These are phyloP conservation scores for Anniella stebbinsi DNA, from an alignment of 2,797 vertebrate genomes.

Conservation along the genomic window DNA sequence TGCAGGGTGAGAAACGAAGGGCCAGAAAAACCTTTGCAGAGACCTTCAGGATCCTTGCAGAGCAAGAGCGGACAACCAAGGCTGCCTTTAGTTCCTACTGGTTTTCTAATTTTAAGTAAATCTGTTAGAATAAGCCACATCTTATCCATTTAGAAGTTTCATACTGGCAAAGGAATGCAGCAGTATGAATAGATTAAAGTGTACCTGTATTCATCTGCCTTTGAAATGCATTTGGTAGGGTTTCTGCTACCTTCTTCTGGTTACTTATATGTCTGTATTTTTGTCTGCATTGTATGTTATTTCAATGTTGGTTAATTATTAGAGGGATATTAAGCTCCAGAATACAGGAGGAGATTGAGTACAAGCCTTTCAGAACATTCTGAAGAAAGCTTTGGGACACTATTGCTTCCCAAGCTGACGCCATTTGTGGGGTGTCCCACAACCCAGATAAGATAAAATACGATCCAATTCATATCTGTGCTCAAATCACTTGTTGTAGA, in stretches of 20 bases:
- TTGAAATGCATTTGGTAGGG: conserved; percentile 37
- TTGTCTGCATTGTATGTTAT: conserved; percentile 30
- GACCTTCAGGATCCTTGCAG: background rate
- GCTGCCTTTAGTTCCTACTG: background rate
- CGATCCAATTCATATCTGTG: background rate
- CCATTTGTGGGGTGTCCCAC: too few species aligned
- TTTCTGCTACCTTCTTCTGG: background rate
- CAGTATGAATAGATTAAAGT: background rate
- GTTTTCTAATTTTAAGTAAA: background rate
- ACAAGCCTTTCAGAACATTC: background rate
- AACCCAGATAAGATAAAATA: background rate
- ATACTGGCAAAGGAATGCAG: background rate
- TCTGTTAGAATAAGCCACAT: background rate
- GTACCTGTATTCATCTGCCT: conserved; percentile 28
- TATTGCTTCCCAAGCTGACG: background rate
- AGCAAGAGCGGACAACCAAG: background rate
- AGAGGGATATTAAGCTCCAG: background rate
- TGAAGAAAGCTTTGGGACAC: background rate
- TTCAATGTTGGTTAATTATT: background rate
- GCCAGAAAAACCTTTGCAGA: background rate
- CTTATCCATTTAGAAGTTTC: background rate
- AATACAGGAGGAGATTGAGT: background rate
- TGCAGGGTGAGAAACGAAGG: background rate
- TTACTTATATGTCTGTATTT: conserved; percentile 43
- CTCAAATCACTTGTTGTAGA: background rate